These are phyloP conservation scores for Aethes cnicana DNA, from an alignment of 2,888 invertebrate species.

Conservation along the genomic window DNA sequence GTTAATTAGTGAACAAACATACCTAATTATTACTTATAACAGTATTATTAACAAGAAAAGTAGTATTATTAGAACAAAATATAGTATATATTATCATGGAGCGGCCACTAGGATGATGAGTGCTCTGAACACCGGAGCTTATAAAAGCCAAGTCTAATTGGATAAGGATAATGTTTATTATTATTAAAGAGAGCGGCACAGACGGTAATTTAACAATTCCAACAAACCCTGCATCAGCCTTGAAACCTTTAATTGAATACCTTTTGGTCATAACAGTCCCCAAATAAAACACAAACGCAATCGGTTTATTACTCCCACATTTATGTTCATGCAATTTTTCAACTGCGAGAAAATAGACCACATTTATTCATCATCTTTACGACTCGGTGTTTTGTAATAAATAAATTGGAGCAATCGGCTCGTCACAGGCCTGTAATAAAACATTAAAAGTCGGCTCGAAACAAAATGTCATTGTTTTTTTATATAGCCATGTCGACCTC, in stretches of 20 bases:
- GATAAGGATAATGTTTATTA: background rate
- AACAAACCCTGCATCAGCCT: background rate
- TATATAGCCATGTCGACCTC: slow-evolving; percentile 26
- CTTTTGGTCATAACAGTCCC: slow-evolving; percentile 39
- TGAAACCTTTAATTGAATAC: slow-evolving; percentile 37
- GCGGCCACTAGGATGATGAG: too few species aligned
- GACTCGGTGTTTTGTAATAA: slow-evolving; percentile 57
- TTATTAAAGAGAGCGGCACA: background rate
- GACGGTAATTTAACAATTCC: slow-evolving; percentile 6
- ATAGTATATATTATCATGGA: too few species aligned
- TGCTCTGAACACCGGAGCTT: too few species aligned
- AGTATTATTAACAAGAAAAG: too few species aligned
- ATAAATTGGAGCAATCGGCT: slow-evolving; percentile 70
- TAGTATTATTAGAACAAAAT: too few species aligned
- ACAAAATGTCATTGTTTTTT: slow-evolving; percentile 40
- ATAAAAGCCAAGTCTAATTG: slow-evolving; percentile 3
- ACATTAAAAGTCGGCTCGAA: slow-evolving; percentile 52
- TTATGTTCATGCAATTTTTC: slow-evolving; percentile 38
- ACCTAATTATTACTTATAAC: too few species aligned
- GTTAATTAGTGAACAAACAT: too few species aligned
- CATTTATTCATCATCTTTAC: slow-evolving; percentile 55
- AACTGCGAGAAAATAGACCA: slow-evolving; percentile 47
- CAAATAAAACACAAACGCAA: slow-evolving; percentile 44
- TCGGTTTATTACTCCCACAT: slow-evolving; percentile 51
- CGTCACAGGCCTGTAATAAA: slow-evolving; percentile 60